Percentiles rank a stretch among this genome's conserved stretches.
Conservation (phyloP, 2,113 vertebrate genomes). For the Aramus guarauna region DNA sequence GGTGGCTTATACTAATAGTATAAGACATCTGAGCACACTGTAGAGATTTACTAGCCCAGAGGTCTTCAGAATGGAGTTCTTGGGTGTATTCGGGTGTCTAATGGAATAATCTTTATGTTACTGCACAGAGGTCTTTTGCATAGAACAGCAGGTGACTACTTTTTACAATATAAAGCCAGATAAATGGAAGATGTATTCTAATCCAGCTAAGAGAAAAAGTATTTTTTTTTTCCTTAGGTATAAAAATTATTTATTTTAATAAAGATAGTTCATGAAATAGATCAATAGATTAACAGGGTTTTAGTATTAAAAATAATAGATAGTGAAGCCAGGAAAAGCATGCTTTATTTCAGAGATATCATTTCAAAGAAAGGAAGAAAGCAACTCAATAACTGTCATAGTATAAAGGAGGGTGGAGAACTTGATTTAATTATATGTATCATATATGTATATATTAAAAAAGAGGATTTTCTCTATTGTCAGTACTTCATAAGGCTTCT, state of each 20-base stretch:
- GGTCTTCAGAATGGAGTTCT: background rate
- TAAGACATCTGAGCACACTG: background rate
- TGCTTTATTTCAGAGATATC: background rate
- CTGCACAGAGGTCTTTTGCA: background rate
- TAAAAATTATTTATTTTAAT: background rate
- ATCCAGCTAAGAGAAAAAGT: background rate
- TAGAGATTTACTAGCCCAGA: constrained; percentile 17
- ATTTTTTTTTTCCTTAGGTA: background rate
- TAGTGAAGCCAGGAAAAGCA: background rate
- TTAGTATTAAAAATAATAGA: background rate
- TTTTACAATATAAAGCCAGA: background rate
- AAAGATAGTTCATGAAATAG: background rate
- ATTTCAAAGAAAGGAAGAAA: background rate
- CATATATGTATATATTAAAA: background rate
- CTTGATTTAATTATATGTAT: background rate
- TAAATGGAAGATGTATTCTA: background rate
- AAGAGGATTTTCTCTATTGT: background rate
- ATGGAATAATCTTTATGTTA: constrained; percentile 2
- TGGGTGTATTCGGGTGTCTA: background rate
- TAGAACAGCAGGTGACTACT: background rate
- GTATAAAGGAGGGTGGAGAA: background rate
- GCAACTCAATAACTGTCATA: background rate
- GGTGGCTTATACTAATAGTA: background rate
- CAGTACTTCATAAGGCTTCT: background rate
- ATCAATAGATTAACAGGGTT: background rate